Evolutionary conservation across 2,797 vertebrate genomes (phyloP).

Genomic region (Channallabes apus): DNA sequence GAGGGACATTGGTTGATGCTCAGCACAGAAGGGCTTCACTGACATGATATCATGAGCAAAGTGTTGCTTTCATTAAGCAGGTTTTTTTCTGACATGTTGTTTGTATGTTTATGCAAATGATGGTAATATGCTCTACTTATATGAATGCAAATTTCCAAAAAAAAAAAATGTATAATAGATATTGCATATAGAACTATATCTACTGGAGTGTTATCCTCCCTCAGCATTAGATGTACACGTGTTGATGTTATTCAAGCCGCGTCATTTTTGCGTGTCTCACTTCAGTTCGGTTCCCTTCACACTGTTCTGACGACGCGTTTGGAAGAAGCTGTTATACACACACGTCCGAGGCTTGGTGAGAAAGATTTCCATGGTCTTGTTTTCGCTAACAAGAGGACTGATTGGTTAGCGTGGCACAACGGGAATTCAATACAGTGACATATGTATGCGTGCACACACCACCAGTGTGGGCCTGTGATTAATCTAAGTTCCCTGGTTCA

Average conservation of each 20-base stretch:
- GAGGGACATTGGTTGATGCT: constrained; percentile 26
- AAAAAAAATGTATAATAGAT: constrained; percentile 34
- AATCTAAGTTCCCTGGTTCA: constrained; percentile 50
- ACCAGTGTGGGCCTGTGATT: constrained; percentile 46
- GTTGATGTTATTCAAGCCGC: constrained; percentile 59
- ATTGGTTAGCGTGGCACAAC: constrained; percentile 24
- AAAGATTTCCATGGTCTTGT: constrained; percentile 38
- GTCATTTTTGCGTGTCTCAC: constrained; percentile 39
- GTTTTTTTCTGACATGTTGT: constrained; percentile 58
- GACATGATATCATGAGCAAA: constrained; percentile 53
- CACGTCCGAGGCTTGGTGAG: constrained; percentile 47
- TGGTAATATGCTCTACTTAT: constrained; percentile 46
- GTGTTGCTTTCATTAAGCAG: constrained; percentile 59
- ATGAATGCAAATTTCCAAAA: constrained; percentile 39
- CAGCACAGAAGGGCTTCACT: constrained; percentile 52
- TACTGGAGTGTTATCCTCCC: constrained; percentile 56
- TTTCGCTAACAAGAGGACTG: constrained; percentile 41
- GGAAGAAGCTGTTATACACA: constrained; percentile 54
- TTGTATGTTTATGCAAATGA: constrained; percentile 54
- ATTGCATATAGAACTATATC: constrained; percentile 50
- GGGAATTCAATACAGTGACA: constrained; percentile 36
- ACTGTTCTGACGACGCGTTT: constrained; percentile 18
- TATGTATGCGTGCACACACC: constrained; percentile 46
- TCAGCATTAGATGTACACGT: constrained; percentile 43
- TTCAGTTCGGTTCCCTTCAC: background rate